Evolutionary conservation across 2,797 vertebrate species (phyloP), one percentile per base, ranked within the genome.

Genomic region (Diplodus puntazzo): DNA sequence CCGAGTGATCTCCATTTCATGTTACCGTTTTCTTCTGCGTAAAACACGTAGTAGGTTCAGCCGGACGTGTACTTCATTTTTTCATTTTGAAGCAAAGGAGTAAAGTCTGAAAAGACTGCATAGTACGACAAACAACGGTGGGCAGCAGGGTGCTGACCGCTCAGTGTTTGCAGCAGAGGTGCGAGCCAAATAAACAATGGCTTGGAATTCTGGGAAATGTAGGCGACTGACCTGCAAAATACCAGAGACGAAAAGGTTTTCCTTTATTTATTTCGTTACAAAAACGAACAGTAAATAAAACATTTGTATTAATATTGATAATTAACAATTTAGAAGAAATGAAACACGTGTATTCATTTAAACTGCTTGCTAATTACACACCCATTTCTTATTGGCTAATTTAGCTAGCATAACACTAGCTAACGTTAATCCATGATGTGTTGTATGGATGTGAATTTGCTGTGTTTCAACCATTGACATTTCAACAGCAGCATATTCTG

Each of bases 1-100:
- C 79, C 92, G 89, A 65, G 91, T 92, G 49, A 93, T 87, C 75
- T 96, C 94, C 95, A 96, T 96, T 72, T 87, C 88, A 89, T 92
- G 78, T 74, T 88, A 84, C 62, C 72, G 78, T 65, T 71, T 62
- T 60, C 42, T 70, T 52, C 52, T 30, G 27, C 30, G n/a, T 25
- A 12, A 9, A 25, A 27, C 20, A 1, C 65, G 10, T 4, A 20
- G 10, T 4, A 20, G 34, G 52, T 60, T 90, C 72, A 87, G 61
- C 69, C 57, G 8, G 23, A 53, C 10, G 0, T 57, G 46, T 8
- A 0, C 1, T 52, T 84, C 62, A 66, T 85, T 71, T 76, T 63
- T 52, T 84, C 62, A 66, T 85, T 71, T 76, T 63, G 8, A 60
- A 59, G 71, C 34, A 52, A 53, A 50, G 39, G 2, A 60, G 18